A percentile compares a stretch with the other conserved stretches of the same genome.
phyloP scores from a whole-genome alignment of 2,888 invertebrate genomes.

The Adelphocoris suturalis region DNA sequence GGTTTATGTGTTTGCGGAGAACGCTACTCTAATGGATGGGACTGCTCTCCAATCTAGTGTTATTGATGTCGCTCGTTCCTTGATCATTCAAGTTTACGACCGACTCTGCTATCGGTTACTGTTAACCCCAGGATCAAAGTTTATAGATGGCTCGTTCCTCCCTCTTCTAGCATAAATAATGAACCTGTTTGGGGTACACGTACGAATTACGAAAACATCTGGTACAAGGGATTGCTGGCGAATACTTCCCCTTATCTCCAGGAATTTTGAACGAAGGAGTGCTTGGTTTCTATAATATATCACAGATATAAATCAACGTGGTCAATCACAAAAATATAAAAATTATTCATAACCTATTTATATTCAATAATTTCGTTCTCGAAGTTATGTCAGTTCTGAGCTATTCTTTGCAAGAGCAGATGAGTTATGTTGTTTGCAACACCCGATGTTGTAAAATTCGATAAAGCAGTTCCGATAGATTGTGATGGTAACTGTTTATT shows the following conservation, averaged over 20 bases:
- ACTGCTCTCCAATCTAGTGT: not conserved
- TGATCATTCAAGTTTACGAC: slow-evolving; percentile 55
- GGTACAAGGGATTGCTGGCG: not conserved
- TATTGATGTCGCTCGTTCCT: slow-evolving; percentile 21
- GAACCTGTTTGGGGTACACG: not conserved
- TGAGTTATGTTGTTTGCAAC: too few species aligned
- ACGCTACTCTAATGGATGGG: not conserved
- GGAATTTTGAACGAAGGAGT: too few species aligned
- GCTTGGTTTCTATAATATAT: too few species aligned
- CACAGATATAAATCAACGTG: too few species aligned
- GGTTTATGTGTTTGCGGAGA: slow-evolving; percentile 1
- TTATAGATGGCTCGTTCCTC: not conserved
- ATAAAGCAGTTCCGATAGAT: too few species aligned
- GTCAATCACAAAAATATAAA: too few species aligned
- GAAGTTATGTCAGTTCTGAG: too few species aligned
- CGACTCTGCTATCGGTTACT: slow-evolving; percentile 38
- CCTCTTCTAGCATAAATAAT: not conserved
- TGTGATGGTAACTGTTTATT: too few species aligned
- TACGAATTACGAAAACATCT: not conserved
- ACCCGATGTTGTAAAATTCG: too few species aligned
- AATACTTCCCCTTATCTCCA: not conserved
- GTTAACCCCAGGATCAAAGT: not conserved
- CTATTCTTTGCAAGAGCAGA: too few species aligned
- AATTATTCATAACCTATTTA: too few species aligned
- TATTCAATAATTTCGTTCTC: too few species aligned